These are phyloP conservation scores for Alosa alosa DNA, from an alignment of 2,113 vertebrate genomes.

Conservation along the genomic window DNA sequence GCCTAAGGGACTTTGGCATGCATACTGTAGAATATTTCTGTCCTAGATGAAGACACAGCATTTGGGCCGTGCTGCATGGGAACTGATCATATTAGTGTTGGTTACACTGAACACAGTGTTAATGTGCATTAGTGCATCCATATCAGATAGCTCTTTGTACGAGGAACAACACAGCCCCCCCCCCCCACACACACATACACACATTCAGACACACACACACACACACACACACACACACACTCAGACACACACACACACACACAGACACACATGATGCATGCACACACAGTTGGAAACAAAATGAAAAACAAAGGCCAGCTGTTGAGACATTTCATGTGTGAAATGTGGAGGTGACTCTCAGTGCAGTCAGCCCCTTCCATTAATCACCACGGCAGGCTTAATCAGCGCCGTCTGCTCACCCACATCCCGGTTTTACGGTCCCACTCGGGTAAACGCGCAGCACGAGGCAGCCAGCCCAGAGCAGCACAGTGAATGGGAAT, in stretches of 20 bases:
- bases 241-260: neutral
- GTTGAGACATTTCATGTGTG: neutral
- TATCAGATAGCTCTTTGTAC: neutral
- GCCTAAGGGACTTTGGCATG: neutral
- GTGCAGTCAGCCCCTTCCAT: neutral
- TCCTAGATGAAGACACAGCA: neutral
- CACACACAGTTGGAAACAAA: neutral
- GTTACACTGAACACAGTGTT: neutral
- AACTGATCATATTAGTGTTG: neutral
- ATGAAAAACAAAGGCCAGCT: slow-evolving; percentile 10
- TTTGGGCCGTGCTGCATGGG: neutral
- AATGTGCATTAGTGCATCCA: neutral
- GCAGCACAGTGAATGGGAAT: neutral
- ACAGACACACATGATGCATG: neutral
- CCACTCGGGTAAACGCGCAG: neutral
- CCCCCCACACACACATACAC: neutral
- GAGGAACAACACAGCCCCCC: neutral
- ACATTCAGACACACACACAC: neutral
- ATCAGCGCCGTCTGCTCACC: slow-evolving; percentile 1
- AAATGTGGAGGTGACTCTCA: slow-evolving; percentile 6
- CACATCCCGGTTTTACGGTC: neutral
- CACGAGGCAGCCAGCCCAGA: neutral
- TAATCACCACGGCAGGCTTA: neutral
- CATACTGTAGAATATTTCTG: neutral
- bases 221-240: neutral